Percentiles rank a stretch among this genome's conserved stretches.
Conservation (phyloP, 2,113 vertebrate genomes). For the Delphinapterus leucas region DNA sequence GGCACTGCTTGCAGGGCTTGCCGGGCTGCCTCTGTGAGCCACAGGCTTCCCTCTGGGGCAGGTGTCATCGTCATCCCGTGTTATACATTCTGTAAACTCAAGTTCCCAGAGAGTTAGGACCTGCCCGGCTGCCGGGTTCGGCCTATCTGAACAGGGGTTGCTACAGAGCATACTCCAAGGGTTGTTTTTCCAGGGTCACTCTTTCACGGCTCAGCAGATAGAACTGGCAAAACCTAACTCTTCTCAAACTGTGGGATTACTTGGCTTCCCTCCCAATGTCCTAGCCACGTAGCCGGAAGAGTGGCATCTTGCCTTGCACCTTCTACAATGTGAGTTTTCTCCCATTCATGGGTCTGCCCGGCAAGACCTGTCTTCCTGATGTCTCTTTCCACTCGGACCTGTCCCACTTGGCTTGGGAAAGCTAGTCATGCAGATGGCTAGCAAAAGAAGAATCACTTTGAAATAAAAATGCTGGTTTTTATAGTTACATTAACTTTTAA, state of each 20-base stretch:
- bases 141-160: neutral
- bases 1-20: accelerated
- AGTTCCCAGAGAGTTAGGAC: neutral
- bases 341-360: neutral
- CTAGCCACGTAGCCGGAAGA: neutral
- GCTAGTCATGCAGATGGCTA: neutral
- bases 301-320: accelerated
- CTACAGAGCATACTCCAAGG: neutral
- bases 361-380: neutral
- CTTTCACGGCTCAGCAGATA: neutral
- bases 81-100: neutral
- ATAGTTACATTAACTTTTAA: neutral
- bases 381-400: neutral
- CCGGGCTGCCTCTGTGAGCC: too few relatives aligned
- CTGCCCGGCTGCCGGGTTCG: accelerated
- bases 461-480: neutral
- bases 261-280: neutral
- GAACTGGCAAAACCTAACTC: neutral
- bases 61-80: accelerated
- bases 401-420: neutral
- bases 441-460: neutral
- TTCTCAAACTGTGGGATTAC: neutral
- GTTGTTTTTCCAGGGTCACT: neutral
- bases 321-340: neutral
- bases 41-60: neutral